Conservation (phyloP, 2,113 vertebrate species). For the Hipposideros armiger region DNA sequence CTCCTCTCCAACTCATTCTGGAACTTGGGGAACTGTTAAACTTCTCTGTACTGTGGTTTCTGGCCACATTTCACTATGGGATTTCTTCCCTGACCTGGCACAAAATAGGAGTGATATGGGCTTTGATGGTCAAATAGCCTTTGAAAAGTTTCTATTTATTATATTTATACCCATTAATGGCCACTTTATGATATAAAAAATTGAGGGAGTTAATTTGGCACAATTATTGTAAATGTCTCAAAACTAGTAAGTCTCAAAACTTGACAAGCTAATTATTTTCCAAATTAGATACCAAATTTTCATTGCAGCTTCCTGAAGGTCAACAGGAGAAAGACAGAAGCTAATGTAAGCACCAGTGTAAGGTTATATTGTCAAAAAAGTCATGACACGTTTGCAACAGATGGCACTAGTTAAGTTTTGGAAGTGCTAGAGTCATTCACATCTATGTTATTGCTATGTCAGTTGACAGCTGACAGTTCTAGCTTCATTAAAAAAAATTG, state of each 20-base stretch:
- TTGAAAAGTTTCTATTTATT: slow-evolving; percentile 20
- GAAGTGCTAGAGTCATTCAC: too few relatives aligned
- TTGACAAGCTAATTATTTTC: slow-evolving; percentile 50
- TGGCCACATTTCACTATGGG: slow-evolving; percentile 25
- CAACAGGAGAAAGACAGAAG: slow-evolving; percentile 42
- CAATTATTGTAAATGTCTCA: background rate
- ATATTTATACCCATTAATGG: background rate
- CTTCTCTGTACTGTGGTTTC: slow-evolving; percentile 25
- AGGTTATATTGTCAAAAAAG: slow-evolving; percentile 35
- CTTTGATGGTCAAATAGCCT: background rate
- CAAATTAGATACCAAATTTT: slow-evolving; percentile 15
- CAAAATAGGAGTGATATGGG: slow-evolving; percentile 29
- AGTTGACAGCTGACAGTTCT: too few relatives aligned
- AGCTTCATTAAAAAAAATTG: too few relatives aligned
- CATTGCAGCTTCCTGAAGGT: slow-evolving; percentile 60
- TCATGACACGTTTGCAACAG: too few relatives aligned
- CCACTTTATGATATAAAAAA: slow-evolving; percentile 36
- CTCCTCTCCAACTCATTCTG: slow-evolving; percentile 27
- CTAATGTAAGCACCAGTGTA: slow-evolving; percentile 55
- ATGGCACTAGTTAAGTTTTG: too few relatives aligned
- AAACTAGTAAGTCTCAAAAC: slow-evolving; percentile 52
- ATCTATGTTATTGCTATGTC: too few relatives aligned
- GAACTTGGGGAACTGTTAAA: background rate
- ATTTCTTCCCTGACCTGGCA: slow-evolving; percentile 56
- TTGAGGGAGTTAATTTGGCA: background rate